These are phyloP conservation scores for Menidia menidia DNA, from an alignment of 2,797 vertebrate genomes.

Conservation along the genomic window DNA sequence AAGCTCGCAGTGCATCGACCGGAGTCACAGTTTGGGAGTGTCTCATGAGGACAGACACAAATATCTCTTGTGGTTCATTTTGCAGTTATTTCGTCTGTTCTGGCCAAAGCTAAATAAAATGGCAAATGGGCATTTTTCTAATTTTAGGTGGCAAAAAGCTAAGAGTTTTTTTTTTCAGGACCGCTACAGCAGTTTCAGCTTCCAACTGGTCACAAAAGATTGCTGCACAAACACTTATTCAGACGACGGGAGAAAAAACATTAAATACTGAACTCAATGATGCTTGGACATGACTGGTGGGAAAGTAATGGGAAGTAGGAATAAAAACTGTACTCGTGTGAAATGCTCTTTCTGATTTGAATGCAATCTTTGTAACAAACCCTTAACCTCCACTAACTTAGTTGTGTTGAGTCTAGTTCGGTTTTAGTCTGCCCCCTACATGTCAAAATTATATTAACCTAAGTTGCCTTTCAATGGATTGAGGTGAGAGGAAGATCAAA, in stretches of 20 bases:
- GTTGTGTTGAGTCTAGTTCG: neutral
- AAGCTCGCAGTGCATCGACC: neutral
- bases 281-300: neutral
- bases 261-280: neutral
- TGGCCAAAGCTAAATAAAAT: neutral
- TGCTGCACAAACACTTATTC: neutral
- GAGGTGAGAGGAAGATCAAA: neutral
- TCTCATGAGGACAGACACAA: neutral
- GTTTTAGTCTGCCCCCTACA: slow-evolving; percentile 4
- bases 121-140: neutral
- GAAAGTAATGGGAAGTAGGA: neutral
- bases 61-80: neutral
- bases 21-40: neutral
- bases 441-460: neutral
- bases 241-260: neutral
- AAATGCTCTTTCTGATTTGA: neutral
- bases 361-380: neutral
- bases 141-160: neutral
- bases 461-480: neutral
- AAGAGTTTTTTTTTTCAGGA: neutral
- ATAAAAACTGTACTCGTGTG: neutral
- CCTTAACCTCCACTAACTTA: neutral
- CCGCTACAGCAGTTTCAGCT: neutral
- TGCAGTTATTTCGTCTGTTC: neutral
- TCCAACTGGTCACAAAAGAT: neutral